Evolutionary conservation across 2,888 invertebrate genomes (phyloP), one percentile per base, ranked within the genome.

Genomic region (Alloscopus bannaensis): DNA sequence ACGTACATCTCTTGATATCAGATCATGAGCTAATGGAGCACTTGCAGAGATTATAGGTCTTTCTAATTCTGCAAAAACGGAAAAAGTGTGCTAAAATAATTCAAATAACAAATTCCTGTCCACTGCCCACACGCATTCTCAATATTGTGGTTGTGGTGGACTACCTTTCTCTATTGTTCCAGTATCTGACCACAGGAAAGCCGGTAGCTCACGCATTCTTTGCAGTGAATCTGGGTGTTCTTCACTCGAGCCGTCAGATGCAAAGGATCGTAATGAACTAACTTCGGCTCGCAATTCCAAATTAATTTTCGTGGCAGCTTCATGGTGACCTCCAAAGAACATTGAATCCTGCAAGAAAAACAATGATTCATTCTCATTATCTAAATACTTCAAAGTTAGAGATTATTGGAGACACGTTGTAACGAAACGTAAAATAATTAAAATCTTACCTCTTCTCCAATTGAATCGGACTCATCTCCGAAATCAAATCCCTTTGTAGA

Each of bases 401-500:
- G 18, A 52, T 52, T 52, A 6, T n/a, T 20, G 18, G 40, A 11
- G 40, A 13, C 13, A 50, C 13, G 50, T 50, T 6, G 6, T 50
- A 18, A 16, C 6, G n/a, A n/a, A n/a, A n/a, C n/a, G n/a, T n/a
- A n/a, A n/a, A n/a, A n/a, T n/a, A n/a, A 16, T 52, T 42, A 45
- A 3, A 26, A 60, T 18, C 45, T 26, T 87, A 92, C 93, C 86
- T 93, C 93, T 85, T 93, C 78, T 45, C 77, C 94, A 80, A 76
- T 60, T 1, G 71, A 72, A 24, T 85, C 85, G 6, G 81, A 52
- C 22, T 85, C 85, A 40, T 94, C 94, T 84, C 94, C 94, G 87
- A 95, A 95, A 87, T 91, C 93, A 85, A 94, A 93, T 0, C 93
- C 93, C 83, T 91, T 92, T 20, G 85, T 84, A 16, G 92, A 93